Percentiles rank a stretch among this genome's conserved stretches.
These are phyloP conservation scores for Drosophila fungiperda DNA, from an alignment of 2,888 invertebrate genomes.

Conservation along the genomic window DNA sequence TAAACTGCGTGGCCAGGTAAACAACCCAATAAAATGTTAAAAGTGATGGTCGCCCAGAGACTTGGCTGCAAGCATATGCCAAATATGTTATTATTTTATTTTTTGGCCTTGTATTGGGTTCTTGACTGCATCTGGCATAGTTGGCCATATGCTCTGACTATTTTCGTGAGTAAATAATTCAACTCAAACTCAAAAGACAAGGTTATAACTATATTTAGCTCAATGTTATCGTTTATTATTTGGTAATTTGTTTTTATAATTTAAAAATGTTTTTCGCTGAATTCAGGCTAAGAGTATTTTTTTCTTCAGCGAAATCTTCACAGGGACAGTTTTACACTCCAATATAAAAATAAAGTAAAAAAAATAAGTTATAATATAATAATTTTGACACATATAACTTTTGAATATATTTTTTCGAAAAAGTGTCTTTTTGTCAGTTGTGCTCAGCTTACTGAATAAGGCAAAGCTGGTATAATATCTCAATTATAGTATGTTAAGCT, in stretches of 20 bases:
- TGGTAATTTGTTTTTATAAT: background rate
- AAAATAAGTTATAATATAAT: background rate
- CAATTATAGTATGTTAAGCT: conserved; percentile 28
- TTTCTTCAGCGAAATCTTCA: background rate
- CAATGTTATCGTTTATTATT: background rate
- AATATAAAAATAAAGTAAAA: background rate
- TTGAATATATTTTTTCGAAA: background rate
- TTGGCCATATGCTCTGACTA: conserved; percentile 9
- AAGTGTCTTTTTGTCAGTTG: background rate
- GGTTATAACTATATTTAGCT: background rate
- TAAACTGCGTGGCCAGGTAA: background rate
- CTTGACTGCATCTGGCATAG: conserved; percentile 39
- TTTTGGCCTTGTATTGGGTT: conserved; percentile 14
- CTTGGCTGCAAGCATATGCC: background rate
- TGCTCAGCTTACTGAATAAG: conserved; percentile 15
- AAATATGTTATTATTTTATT: conserved; percentile 14
- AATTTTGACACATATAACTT: background rate
- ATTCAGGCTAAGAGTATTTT: background rate
- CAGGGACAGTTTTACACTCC: background rate
- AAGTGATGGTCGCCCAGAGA: conserved; percentile 42
- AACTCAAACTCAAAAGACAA: background rate
- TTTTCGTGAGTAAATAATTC: background rate
- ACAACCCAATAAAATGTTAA: background rate
- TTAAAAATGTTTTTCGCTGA: background rate
- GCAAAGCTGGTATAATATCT: conserved; percentile 32